Evolutionary conservation across 2,888 invertebrate species (phyloP).

Genomic region (Germaria angustata): DNA sequence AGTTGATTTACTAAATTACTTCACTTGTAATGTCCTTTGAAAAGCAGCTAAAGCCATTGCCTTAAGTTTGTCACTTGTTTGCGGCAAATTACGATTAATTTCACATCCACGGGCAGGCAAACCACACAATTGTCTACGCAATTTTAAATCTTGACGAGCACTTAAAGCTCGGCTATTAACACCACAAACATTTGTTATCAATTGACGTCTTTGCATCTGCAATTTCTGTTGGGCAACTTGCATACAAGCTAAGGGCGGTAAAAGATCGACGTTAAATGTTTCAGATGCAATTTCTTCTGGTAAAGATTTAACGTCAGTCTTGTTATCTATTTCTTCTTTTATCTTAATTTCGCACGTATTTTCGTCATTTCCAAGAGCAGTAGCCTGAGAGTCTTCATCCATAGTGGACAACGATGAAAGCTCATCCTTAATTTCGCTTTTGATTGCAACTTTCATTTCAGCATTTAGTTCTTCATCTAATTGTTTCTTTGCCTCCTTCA

Average conservation of each 20-base stretch:
- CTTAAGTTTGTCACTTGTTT: constrained; percentile 75
- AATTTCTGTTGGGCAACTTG: constrained; percentile 84
- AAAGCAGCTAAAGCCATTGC: constrained; percentile 76
- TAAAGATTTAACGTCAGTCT: constrained; percentile 71
- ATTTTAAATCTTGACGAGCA: constrained; percentile 88
- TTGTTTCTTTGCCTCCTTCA: constrained; percentile 77
- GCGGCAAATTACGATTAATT: constrained; percentile 74
- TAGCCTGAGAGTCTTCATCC: constrained; percentile 67
- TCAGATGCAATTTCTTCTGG: constrained; percentile 28
- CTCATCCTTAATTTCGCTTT: constrained; percentile 68
- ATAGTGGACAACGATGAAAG: constrained; percentile 63
- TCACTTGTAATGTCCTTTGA: constrained; percentile 76
- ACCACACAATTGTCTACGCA: constrained; percentile 86
- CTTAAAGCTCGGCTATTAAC: constrained; percentile 88
- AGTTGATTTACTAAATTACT: constrained; percentile 66
- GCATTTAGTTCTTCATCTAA: constrained; percentile 71
- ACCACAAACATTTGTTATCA: constrained; percentile 87
- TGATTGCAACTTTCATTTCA: constrained; percentile 67
- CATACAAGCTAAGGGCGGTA: constrained; percentile 79
- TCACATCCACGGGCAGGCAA: constrained; percentile 84
- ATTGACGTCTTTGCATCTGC: constrained; percentile 82
- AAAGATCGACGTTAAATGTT: constrained; percentile 76
- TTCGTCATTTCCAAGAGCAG: constrained; percentile 49
- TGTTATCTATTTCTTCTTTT: constrained; percentile 70
- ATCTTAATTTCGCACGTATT: constrained; percentile 52